A percentile compares a stretch with the other conserved stretches of the same genome.
Evolutionary conservation across 1,140 invertebrate genomes (phyloP).

Genomic region (Drosophila sproati): DNA sequence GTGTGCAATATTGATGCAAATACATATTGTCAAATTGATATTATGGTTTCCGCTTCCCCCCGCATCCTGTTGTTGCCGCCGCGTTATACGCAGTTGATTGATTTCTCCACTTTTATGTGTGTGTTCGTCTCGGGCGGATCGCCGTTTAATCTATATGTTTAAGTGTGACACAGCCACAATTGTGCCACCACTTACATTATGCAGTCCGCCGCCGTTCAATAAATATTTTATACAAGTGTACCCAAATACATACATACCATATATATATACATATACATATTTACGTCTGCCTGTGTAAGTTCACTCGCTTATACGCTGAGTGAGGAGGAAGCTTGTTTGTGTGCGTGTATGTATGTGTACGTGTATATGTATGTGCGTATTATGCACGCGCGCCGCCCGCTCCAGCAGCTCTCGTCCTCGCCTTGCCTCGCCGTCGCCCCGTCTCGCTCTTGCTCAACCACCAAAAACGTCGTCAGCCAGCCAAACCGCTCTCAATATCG

Average conservation of each 20-base stretch:
- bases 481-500: constrained; percentile 30
- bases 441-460: constrained; percentile 57
- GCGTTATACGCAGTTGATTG: constrained; percentile 64
- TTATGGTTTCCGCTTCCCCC: constrained; percentile 64
- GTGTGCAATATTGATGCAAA: constrained; percentile 59
- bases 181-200: constrained; percentile 49
- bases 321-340: constrained; percentile 36
- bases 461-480: constrained; percentile 55
- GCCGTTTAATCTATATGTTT: constrained; percentile 42
- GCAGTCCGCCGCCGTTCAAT: constrained; percentile 41
- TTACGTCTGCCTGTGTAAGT: constrained; percentile 42
- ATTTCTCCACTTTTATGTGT: constrained; percentile 70
- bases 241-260: constrained; percentile 34
- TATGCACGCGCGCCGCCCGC: constrained; percentile 76
- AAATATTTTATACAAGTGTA: constrained; percentile 40
- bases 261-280: constrained; percentile 38
- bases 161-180: constrained; percentile 31
- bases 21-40: constrained; percentile 55
- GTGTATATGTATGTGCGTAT: constrained; percentile 58
- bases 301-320: constrained; percentile 45
- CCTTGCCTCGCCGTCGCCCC: constrained; percentile 52
- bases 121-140: constrained; percentile 44
- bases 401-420: constrained; percentile 67
- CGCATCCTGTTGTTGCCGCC: constrained; percentile 18
- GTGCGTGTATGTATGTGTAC: constrained; percentile 39